Conservation (phyloP, 2,797 vertebrate species). For the Chloroceryle inda region DNA sequence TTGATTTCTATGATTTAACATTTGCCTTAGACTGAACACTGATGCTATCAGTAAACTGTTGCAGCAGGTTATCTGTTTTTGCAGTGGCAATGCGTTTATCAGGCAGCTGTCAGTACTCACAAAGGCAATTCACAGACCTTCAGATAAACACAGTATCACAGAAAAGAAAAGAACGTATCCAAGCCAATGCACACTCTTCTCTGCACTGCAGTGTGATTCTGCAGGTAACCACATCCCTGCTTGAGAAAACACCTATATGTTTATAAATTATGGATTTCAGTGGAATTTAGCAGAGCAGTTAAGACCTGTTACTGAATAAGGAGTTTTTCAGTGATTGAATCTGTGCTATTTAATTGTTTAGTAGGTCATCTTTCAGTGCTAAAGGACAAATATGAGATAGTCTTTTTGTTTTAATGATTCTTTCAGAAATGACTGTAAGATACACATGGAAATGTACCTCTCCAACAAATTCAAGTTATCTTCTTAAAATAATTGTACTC, state of each 20-base stretch:
- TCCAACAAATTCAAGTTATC: neutral
- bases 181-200: neutral
- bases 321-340: neutral
- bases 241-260: neutral
- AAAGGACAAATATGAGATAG: neutral
- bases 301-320: neutral
- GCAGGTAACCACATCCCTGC: neutral
- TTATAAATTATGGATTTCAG: neutral
- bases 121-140: conserved; percentile 14
- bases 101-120: neutral
- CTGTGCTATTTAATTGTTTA: neutral
- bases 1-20: conserved; percentile 27
- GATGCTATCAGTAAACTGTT: conserved; percentile 48
- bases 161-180: neutral
- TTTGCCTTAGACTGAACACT: conserved; percentile 36
- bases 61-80: conserved; percentile 32
- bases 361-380: neutral
- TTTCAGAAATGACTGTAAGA: neutral
- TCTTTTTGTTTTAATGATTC: neutral
- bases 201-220: neutral
- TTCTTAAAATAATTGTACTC: neutral
- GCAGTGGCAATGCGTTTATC: conserved; percentile 48
- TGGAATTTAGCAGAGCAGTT: neutral
- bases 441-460: neutral
- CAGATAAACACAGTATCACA: conserved; percentile 12